Base-by-base conservation (phyloP, 2,888 invertebrate genomes). In the Drosophila monieri region DNA sequence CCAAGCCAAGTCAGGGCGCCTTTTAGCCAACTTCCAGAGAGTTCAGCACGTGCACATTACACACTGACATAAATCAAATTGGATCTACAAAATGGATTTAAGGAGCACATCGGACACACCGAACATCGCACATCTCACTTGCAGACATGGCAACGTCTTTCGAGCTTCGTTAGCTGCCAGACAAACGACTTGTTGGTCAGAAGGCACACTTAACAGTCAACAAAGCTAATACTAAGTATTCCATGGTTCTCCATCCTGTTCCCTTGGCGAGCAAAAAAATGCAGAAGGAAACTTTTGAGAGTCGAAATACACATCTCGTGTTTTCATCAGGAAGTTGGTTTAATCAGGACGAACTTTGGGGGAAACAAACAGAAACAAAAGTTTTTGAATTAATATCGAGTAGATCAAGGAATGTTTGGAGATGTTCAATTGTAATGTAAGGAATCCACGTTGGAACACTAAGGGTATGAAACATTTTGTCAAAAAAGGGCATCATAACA, bases 21-120 rank as follows among this genome's bases (percentile, higher is more conserved):
- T 52, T 60, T 41, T n/a, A 14, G 30, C 9, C 55, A 10, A 3
- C 14, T 32, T 46, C 32, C 32, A 10, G 15, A 8, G 32, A 39
- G n/a, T n/a, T 10, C 41, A 14, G 55, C 62, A 78, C 67, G 67
- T 75, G 72, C 69, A 15, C 21, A 54, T 12, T 41, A 51, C 37
- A 56, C 60, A 15, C 51, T 47, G 6, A 51, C 72, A 74, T 68
- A 78, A 68, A 75, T 73, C 60, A 77, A 81, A 74, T 73, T 76
- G 73, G 73, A 66, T 76, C 70, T 32, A 3, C 52, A 49, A 47
- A 71, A 55, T 73, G 66, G 73, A 53, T 69, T 57, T 52, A 44
- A 72, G 66, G 61, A 61, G 59, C 70, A 53, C 25, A 12, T 8
- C 21, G 37, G 59, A 62, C 64, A 77, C 30, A 35, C n/a, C 35